A percentile compares a stretch with the other conserved stretches of the same genome.
phyloP scores from a whole-genome alignment of 2,888 invertebrate genomes.

The Brachylomia viminalis region DNA sequence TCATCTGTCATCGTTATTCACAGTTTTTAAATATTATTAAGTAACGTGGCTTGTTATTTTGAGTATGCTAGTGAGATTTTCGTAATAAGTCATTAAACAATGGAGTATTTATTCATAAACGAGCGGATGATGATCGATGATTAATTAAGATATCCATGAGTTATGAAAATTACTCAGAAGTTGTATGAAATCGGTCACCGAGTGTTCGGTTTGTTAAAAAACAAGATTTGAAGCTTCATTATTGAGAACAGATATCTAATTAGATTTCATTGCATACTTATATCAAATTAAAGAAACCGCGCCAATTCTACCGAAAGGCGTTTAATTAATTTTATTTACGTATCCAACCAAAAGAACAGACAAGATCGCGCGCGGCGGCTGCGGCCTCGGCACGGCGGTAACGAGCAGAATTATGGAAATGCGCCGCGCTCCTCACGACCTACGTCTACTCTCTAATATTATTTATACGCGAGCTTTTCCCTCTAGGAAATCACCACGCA shows the following conservation, averaged over 20 bases:
- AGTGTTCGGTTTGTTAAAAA: background rate
- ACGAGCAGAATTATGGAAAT: constrained; percentile 87
- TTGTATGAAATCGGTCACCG: background rate
- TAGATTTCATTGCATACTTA: constrained; percentile 27
- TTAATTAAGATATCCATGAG: constrained; percentile 13
- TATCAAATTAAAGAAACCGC: constrained; percentile 36
- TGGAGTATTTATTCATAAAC: constrained; percentile 13
- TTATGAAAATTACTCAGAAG: constrained; percentile 2
- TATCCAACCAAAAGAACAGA: constrained; percentile 74
- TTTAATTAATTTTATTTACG: constrained; percentile 78
- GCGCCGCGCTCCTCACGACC: constrained; percentile 67
- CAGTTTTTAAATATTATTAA: constrained; percentile 44
- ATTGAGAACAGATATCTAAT: constrained; percentile 24
- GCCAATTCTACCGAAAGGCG: constrained; percentile 47
- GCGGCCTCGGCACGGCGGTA: constrained; percentile 69
- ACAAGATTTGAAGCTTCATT: constrained; percentile 12
- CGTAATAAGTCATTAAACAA: constrained; percentile 18
- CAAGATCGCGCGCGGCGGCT: constrained; percentile 72
- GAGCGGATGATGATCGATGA: background rate
- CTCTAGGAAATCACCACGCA: constrained; percentile 74
- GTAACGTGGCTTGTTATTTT: constrained; percentile 33
- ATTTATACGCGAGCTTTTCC: constrained; percentile 78
- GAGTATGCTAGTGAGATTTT: constrained; percentile 10
- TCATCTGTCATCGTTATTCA: constrained; percentile 35
- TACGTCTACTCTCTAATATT: constrained; percentile 68